Percentiles rank a stretch among this genome's conserved stretches.
These are phyloP conservation scores for Drosophila parabipectinata DNA, from an alignment of 1,140 invertebrate genomes.

Conservation along the genomic window DNA sequence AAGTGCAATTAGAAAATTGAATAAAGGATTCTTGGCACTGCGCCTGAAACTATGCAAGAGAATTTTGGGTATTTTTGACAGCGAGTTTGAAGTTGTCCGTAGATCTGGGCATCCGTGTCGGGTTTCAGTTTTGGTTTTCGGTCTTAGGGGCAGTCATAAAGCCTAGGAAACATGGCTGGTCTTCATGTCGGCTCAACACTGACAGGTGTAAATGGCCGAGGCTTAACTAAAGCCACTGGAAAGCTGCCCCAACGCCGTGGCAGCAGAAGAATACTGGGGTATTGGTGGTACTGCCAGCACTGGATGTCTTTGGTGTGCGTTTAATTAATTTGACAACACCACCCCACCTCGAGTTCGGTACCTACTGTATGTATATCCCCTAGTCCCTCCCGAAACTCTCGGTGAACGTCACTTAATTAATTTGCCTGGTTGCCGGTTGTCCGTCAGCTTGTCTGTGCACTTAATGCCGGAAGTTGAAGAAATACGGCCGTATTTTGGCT, in stretches of 20 bases:
- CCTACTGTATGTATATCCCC: neutral
- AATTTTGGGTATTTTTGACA: neutral
- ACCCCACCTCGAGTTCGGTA: neutral
- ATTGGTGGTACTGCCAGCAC: constrained; percentile 6
- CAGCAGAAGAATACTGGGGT: constrained; percentile 6
- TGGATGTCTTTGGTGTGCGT: constrained; percentile 48
- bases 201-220: constrained; percentile 67
- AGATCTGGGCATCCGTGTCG: constrained; percentile 1
- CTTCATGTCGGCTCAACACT: constrained; percentile 55
- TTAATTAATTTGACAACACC: constrained; percentile 61
- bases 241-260: constrained; percentile 27
- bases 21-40: constrained; percentile 19
- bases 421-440: constrained; percentile 56
- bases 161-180: constrained; percentile 35
- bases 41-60: neutral
- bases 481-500: constrained; percentile 74
- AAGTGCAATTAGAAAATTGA: constrained; percentile 47
- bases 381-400: constrained; percentile 29
- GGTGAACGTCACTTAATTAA: constrained; percentile 78
- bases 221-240: constrained; percentile 57
- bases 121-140: neutral
- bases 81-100: neutral
- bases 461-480: constrained; percentile 81
- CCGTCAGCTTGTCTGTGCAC: constrained; percentile 51
- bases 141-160: constrained; percentile 18